Base-by-base conservation (phyloP, 2,888 invertebrate genomes). In the Melieria picta region DNA sequence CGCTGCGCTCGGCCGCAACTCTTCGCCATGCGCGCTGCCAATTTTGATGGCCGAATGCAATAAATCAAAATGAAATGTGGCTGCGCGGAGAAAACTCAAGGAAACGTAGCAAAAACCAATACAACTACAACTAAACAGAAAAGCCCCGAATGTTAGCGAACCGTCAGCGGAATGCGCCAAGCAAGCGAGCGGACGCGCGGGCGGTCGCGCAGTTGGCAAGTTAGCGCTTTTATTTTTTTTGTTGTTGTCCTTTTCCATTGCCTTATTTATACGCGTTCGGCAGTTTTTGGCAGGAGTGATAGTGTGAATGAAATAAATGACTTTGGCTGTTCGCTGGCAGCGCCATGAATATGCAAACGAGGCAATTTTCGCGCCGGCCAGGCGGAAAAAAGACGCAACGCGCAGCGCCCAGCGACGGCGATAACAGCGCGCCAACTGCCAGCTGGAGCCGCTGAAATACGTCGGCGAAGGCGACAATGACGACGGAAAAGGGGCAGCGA, bases 41-140 rank as follows among this genome's bases (percentile, higher is more conserved):
- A 71, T 65, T 71, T 68, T 71, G 71, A 73, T 65, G 73, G 61
- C 62, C 57, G 48, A 68, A 56, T 56, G 62, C 52, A 13, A 62
- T 73, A 73, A 73, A 73, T 73, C 71, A 71, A 65, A 73, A 67
- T 61, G 55, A 71, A 72, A 71, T 68, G 73, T 73, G 30, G 57
- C 63, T 48, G 56, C 11, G 69, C 69, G 16, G 46, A 47, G 56
- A 9, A 11, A 10, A 52, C n/a, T 16, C 6, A 69, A 67, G 45
- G 60, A 67, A 67, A 4, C 16, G 43, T 7, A 5, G 7, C 5
- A 47, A 56, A 47, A 56, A 61, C 42, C 47, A 50, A 13, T 42
- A 56, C 43, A 13, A 11, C 11, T 30, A 47, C 43, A 67, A 50
- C 13, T 57, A 56, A 58, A 46, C 9, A 52, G 48, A 66, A 58